Base-by-base conservation (phyloP, 2,888 invertebrate genomes). In the Tipula helvola region DNA sequence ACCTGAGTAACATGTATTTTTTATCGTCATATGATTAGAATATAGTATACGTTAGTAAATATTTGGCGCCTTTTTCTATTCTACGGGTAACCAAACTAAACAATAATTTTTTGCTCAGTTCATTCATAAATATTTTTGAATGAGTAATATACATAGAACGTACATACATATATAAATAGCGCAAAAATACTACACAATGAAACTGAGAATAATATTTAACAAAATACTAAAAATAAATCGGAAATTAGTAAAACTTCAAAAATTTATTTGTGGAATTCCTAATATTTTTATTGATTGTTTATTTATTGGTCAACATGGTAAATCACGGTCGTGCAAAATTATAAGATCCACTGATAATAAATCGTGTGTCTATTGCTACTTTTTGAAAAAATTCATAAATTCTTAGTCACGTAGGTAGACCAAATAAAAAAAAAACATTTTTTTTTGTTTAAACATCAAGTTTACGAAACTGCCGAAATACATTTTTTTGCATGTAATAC, bases 21-120 rank as follows among this genome's bases (percentile, higher is more conserved):
- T 71, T 71, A 71, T 71, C 71, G 71, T 71, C 71, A 71, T 71
- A 71, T 71, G 71, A 71, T 71, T 71, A 71, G 71, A 71, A 71
- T 71, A 28, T 28, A 28, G 28, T 28, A 71, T 8, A 71, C 28
- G n/a, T 52, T 52, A 52, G 71, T 71, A 71, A 71, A 71, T 71
- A 28, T 71, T 71, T 71, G 71, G 71, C 71, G 71, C 71, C 71
- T 71, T 71, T 71, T 71, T 13, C 28, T 18, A 71, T 71, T 71
- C 10, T 71, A 5, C 16, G 28, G 28, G 5, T 39, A 39, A 71
- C 71, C 28, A 71, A 10, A 71, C 39, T 39, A 39, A 18, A 10
- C 18, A 28, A 71, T 28, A 5, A 71, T 71, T 71, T 71, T 4
- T 71, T 28, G 1, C 28, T 28, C 2, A 1, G 28, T 71, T 71